Percentiles rank a stretch among this genome's conserved stretches.
Conservation (phyloP, 2,888 invertebrate species). For the Celastrina argiolus region DNA sequence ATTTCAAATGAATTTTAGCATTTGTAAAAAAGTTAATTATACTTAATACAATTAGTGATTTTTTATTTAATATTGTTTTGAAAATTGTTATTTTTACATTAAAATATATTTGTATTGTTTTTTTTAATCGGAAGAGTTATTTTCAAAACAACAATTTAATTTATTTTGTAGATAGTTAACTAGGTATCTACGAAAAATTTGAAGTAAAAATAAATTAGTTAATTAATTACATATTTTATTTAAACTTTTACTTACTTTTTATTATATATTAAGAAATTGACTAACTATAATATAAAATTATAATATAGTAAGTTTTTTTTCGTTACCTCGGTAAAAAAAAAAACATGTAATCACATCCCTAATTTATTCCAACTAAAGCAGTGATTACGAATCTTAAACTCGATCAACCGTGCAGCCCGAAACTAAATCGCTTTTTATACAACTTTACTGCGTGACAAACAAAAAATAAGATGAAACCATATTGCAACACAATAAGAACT, state of each 20-base stretch:
- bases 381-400: slow-evolving; percentile 63
- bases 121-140: not conserved
- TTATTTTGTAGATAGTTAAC: too few relatives aligned
- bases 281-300: not conserved
- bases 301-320: slow-evolving; percentile 8
- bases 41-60: not conserved
- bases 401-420: slow-evolving; percentile 64
- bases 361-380: slow-evolving; percentile 49
- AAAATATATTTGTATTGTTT: not conserved
- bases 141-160: too few relatives aligned
- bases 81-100: not conserved
- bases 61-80: not conserved
- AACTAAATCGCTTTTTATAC: slow-evolving; percentile 36
- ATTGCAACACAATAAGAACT: slow-evolving; percentile 36
- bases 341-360: slow-evolving; percentile 39
- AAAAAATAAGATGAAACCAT: slow-evolving; percentile 32
- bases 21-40: not conserved
- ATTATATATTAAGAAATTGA: not conserved
- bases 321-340: not conserved
- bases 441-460: slow-evolving; percentile 22
- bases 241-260: too few relatives aligned
- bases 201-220: too few relatives aligned
- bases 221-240: too few relatives aligned
- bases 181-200: too few relatives aligned
- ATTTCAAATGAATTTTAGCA: not conserved